Evolutionary conservation across 2,797 vertebrate genomes (phyloP).

Genomic region (Amazona finschi): DNA sequence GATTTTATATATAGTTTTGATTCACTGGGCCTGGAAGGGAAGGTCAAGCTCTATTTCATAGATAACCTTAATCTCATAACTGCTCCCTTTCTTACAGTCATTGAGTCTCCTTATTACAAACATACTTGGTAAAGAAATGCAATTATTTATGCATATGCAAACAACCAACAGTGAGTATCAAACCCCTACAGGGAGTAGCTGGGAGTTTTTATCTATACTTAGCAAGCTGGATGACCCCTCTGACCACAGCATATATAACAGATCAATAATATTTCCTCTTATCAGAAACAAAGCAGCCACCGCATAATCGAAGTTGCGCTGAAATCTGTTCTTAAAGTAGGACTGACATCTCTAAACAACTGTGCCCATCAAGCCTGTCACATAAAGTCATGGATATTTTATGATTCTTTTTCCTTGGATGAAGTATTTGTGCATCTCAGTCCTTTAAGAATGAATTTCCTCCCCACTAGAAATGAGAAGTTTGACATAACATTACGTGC

Average conservation of each 20-base stretch:
- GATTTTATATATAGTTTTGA: background rate
- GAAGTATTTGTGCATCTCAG: background rate
- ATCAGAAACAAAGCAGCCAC: background rate
- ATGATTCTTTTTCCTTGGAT: background rate
- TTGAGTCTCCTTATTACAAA: background rate
- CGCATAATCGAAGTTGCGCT: background rate
- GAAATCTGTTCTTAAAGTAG: background rate
- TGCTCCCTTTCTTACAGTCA: background rate
- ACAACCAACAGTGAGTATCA: background rate
- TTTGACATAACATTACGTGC: background rate
- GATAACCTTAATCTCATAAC: background rate
- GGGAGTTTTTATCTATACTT: background rate
- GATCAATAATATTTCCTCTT: background rate
- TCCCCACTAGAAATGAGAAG: background rate
- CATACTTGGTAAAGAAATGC: background rate
- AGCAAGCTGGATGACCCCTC: background rate
- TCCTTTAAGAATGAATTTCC: background rate
- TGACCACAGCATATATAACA: rapidly evolving
- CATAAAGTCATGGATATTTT: background rate
- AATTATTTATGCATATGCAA: background rate
- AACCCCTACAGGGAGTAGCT: background rate
- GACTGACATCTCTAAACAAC: background rate
- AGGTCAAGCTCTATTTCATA: conserved; percentile 34
- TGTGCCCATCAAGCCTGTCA: background rate
- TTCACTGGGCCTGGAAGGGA: background rate